Evolutionary conservation across 2,113 vertebrate species (phyloP), one percentile per base, ranked within the genome.

Genomic region (Sarotherodon lohbergeri): DNA sequence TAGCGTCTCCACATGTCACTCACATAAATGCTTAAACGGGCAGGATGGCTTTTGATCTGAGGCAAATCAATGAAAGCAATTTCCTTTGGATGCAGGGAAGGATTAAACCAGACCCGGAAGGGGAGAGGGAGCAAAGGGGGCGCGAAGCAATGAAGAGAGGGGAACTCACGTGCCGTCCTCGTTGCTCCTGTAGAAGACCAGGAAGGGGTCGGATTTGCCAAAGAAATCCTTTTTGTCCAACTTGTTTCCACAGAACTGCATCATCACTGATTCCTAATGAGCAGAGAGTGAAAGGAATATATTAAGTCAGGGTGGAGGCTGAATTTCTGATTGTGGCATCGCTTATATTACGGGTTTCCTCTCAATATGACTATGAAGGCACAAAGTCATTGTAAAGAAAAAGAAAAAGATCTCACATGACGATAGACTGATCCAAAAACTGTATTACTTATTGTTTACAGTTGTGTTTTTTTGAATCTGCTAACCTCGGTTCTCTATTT

Each of bases 151-250:
- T 12, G 24, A 22, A 11, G 39, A n/a, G 43, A 13, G 57, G 71
- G 79, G 79, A 19, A 96, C 95, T 95, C 94, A 98, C 97, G 97
- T 97, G 95, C 97, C 95, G 73, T 98, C 97, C 94, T 98, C 97
- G 46, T 98, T 98, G 95, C 97, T 98, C 89, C 97, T 93, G 93
- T 97, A 96, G 95, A 98, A 98, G 46, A 98, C 97, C 84, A 98
- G 95, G 91, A 98, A 98, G 56, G 97, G 97, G 90, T 98, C 97
- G 0, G 97, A 98, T 92, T 98, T 98, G 80, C 97, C 97, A 36
- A 98, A 98, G 94, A 98, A 98, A 93, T 98, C 97, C 90, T 97
- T 98, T 94, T 98, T 98, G 95, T 98, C 97, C 80, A 98, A 87
- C 85, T 98, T 97, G 95, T 98, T 98, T 0, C 97, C 97, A 81